Evolutionary conservation across 2,113 vertebrate genomes (phyloP), one percentile per base, ranked within the genome.

Genomic region (Melospiza georgiana): DNA sequence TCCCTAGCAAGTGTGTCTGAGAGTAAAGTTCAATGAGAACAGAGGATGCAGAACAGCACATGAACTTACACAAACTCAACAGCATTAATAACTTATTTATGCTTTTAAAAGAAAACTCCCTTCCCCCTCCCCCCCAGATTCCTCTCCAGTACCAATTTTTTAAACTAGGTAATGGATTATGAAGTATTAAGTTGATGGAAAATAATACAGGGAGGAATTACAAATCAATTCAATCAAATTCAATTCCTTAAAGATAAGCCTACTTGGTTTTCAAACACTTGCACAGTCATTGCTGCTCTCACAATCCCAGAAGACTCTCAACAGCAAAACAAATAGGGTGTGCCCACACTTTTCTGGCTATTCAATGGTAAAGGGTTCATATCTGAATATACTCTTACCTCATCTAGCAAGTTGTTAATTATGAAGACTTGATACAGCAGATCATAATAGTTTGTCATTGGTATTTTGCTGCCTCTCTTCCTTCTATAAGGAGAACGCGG

Each of bases 341-440:
- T 35, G 25, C 52, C 27, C 30, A 24, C 13, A 49, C 5, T 67
- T 80, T 37, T 62, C 61, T 52, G 49, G 6, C 6, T 78, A 84
- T 87, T 72, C 28, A 65, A 10, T 35, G 30, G 30, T 49, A 39
- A 88, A 63, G 5, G 5, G 11, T 59, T 90, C 57, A 16, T 87
- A 44, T 16, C 8, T 73, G 43, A 33, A 75, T 44, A 27, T 51
- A 23, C 39, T 74, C 95, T 97, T 96, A 98, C 98, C 96, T 94
- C 94, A 5, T 94, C 59, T 30, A 97, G 35, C 54, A 94, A 93
- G 77, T 97, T 98, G 81, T 93, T 97, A 74, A 94, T 96, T 92
- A 97, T 16, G 67, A 97, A 98, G 89, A 98, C 92, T 73, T 94
- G 91, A 52, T 97, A 98, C 7, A 96, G 67, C n/a, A 98, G 58